These are phyloP conservation scores for Sycophila texana DNA, from an alignment of 2,888 invertebrate species.

Conservation along the genomic window DNA sequence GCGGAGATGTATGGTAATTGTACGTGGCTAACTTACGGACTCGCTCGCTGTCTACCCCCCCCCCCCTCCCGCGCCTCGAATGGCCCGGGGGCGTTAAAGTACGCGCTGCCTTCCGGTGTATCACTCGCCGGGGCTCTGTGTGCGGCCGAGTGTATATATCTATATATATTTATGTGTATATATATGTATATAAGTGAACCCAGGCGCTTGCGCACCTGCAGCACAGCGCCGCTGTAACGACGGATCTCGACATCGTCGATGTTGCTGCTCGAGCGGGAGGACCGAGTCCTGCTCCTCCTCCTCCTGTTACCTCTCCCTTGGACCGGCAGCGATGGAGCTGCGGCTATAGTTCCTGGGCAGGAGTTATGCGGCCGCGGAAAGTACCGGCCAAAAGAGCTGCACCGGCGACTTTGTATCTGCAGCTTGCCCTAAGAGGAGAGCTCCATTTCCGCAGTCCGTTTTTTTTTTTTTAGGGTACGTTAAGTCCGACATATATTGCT, in stretches of 20 bases:
- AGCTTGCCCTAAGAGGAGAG: not conserved
- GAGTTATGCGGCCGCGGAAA: slow-evolving; percentile 3
- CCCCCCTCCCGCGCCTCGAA: slow-evolving; percentile 48
- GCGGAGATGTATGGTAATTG: slow-evolving; percentile 72
- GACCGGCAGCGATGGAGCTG: not conserved
- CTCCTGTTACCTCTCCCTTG: not conserved
- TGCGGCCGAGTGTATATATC: not conserved
- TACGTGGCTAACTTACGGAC: slow-evolving; percentile 71
- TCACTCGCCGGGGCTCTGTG: slow-evolving; percentile 40
- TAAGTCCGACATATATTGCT: no score
- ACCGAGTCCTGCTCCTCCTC: not conserved
- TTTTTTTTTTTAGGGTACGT: not conserved
- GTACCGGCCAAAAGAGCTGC: not conserved
- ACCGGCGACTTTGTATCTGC: not conserved
- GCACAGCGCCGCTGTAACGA: slow-evolving; percentile 55
- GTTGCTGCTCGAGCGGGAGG: not conserved
- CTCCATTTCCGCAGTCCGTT: slow-evolving; percentile 19
- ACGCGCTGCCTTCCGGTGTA: slow-evolving; percentile 64
- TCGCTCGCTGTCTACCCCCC: slow-evolving; percentile 52
- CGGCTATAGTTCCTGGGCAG: not conserved
- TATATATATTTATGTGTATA: not conserved
- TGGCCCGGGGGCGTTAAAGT: slow-evolving; percentile 68
- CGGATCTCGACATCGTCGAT: slow-evolving; percentile 57
- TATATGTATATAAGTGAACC: not conserved
- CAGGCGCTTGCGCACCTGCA: slow-evolving; percentile 36